Conservation (phyloP, 2,113 vertebrate genomes). For the Sinosuthora webbiana region DNA sequence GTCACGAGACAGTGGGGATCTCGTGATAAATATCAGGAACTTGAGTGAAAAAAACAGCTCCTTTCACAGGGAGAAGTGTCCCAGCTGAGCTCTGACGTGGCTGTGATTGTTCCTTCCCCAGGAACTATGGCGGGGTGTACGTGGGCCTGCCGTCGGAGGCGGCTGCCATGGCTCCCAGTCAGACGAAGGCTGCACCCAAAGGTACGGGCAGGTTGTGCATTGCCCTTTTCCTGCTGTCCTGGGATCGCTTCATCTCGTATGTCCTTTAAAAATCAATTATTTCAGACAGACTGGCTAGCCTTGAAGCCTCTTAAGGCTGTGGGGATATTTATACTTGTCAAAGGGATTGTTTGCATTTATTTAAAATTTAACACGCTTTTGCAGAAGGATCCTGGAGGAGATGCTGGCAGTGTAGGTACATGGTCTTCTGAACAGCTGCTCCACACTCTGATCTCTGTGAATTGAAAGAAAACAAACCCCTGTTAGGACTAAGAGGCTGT, state of each 20-base stretch:
- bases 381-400: neutral
- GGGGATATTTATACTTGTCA: neutral
- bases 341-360: neutral
- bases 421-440: conserved; percentile 34
- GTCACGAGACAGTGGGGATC: neutral
- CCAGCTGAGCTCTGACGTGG: neutral
- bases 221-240: neutral
- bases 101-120: conserved; percentile 29
- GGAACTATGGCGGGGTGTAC: conserved; percentile 94
- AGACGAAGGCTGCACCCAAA: conserved; percentile 84
- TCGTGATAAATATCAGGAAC: neutral
- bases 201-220: conserved; percentile 66
- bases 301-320: neutral
- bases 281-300: neutral
- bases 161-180: conserved; percentile 77
- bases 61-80: neutral
- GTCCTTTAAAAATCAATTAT: conserved; percentile 15
- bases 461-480: conserved; percentile 21
- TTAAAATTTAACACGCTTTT: neutral
- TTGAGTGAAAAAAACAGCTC: neutral
- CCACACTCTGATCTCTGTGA: neutral
- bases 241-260: neutral
- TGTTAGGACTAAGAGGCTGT: neutral
- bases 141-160: conserved; percentile 88
- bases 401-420: neutral